Evolutionary conservation across 2,797 vertebrate genomes (phyloP), one percentile per base, ranked within the genome.

Genomic region (Merluccius polli): DNA sequence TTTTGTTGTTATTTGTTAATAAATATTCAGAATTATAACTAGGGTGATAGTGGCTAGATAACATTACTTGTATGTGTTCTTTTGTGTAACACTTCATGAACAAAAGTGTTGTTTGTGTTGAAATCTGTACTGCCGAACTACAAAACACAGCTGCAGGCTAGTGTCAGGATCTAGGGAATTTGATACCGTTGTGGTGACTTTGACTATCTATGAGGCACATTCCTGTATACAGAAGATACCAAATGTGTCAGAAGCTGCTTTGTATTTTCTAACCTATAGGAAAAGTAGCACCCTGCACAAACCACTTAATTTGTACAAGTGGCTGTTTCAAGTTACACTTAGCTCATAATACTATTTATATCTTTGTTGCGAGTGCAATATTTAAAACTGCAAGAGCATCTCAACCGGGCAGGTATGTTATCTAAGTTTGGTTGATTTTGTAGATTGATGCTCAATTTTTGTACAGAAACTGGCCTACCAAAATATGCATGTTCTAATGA

Each of bases 321-420:
- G 21, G 75, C 48, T 81, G 70, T 21, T 78, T 63, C 76, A 76
- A 76, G 77, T 84, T 82, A 84, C 65, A 73, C 73, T 77, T 29
- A 31, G 74, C 21, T 81, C 75, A 33, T 70, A 35, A 36, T 5
- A 13, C 36, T 63, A 77, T 72, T 33, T 78, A 70, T 87, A 86
- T 87, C 85, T 11, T 30, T 73, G 15, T 48, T 5, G 7, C 48
- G 27, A 65, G 31, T 78, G 72, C 30, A 70, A 10, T 84, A 82
- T 70, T 81, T 83, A 67, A 83, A 80, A 79, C 78, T 31, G 38
- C 27, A 69, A 35, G 73, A 70, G 70, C 10, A 27, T 0, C 2
- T 52, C 73, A 38, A 27, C 3, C 77, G 71, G 81, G 82, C 80
- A 69, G 81, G 82, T 73, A 24, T 24, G 24, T 31, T 31, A 48